Conservation (phyloP, 2,888 invertebrate genomes). For the Agriotes lineatus region DNA sequence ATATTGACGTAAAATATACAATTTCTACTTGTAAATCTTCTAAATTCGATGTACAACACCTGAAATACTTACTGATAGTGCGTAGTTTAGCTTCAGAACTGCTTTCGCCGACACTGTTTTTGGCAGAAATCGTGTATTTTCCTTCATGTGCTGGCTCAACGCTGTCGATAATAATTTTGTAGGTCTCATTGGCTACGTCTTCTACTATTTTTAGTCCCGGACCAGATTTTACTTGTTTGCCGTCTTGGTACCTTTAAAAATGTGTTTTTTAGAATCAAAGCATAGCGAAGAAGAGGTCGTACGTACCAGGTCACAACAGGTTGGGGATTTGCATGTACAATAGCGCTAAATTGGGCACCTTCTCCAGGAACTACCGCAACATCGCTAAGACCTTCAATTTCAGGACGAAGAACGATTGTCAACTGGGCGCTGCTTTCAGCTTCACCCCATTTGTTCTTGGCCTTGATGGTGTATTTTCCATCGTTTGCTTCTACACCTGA, state of each 20-base stretch:
- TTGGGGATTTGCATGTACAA: constrained; percentile 89
- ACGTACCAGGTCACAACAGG: constrained; percentile 87
- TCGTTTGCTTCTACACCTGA: constrained; percentile 81
- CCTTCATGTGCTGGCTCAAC: constrained; percentile 82
- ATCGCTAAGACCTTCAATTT: constrained; percentile 82
- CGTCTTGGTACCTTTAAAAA: constrained; percentile 79
- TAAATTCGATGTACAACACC: no score
- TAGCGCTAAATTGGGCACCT: constrained; percentile 82
- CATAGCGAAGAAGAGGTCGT: no score
- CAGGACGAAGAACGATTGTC: constrained; percentile 84
- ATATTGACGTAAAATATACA: no score
- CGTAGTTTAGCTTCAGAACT: constrained; percentile 77
- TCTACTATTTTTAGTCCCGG: constrained; percentile 72
- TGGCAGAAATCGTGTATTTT: constrained; percentile 81
- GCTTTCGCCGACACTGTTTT: constrained; percentile 82
- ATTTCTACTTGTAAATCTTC: no score
- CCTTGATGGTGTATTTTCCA: constrained; percentile 84
- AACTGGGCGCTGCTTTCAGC: constrained; percentile 79
- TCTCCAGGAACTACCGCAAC: constrained; percentile 82
- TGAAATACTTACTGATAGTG: constrained; percentile 75
- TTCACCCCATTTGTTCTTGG: constrained; percentile 85
- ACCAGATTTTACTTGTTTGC: constrained; percentile 71
- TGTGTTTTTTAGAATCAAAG: no score
- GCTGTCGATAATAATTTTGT: constrained; percentile 79
- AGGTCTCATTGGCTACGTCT: constrained; percentile 74